Evolutionary conservation across 2,797 vertebrate genomes (phyloP), one percentile per base, ranked within the genome.

Genomic region (Poecilia wingei): DNA sequence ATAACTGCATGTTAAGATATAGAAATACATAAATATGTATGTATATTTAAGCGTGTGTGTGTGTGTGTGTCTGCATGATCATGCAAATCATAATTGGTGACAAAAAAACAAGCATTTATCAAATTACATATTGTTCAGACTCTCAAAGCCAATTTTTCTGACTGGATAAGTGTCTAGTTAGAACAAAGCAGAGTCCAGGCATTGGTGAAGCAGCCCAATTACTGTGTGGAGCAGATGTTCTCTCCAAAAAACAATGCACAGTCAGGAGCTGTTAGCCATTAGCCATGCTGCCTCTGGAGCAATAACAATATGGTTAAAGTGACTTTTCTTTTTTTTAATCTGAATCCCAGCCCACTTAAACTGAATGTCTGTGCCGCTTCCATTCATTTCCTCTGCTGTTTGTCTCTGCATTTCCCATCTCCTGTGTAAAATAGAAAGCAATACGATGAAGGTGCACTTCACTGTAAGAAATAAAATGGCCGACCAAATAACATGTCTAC

Each of bases 201-300:
- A 87, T 86, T 81, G 85, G 89, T 84, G 75, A 89, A 92, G 89
- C 83, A 85, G 80, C 83, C 90, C 88, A 93, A 93, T 91, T 93
- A 93, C 86, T 81, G 87, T 91, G 82, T 74, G 76, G 57, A 88
- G 80, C 90, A 93, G 91, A 92, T 93, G 93, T 90, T 92, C 76
- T 73, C 75, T 81, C 69, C 45, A 78, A 72, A 88, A 86, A 86
- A 92, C 86, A 90, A 84, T 80, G 73, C 13, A 22, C 36, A 81
- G 59, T 53, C 74, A 79, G 89, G 79, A 74, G 87, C 69, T 77
- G 57, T 86, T 55, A 82, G 78, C 79, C 79, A 84, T 86, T 85
- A 85, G 82, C 1, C 0, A 22, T 69, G 81, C 79, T 68, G 81
- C 81, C 85, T 84, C 86, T 82, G 74, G 78, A 83, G 82, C 68